A percentile compares a stretch with the other conserved stretches of the same genome.
Evolutionary conservation across 92 coral and sea anemone genomes (phyloP).

Genomic region (Blastomussa wellsi): DNA sequence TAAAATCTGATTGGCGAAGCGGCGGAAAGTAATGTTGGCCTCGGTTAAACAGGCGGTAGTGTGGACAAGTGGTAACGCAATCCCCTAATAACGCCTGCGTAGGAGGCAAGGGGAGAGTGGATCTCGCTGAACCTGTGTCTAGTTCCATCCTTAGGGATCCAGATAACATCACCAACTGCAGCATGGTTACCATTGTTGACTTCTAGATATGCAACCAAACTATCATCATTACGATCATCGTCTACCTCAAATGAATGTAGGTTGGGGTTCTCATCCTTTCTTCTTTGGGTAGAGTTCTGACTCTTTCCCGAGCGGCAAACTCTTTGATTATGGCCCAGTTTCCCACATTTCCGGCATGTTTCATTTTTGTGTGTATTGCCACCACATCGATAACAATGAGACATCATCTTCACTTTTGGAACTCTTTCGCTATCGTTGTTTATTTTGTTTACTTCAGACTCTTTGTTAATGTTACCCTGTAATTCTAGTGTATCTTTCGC

Average conservation of each 20-base stretch:
- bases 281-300: no score
- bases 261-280: no score
- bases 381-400: constrained; percentile 26
- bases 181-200: constrained; percentile 21
- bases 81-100: no score
- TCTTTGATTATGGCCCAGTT: no score
- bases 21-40: no score
- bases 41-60: no score
- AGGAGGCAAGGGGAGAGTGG: constrained; percentile 16
- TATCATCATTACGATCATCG: constrained; percentile 40
- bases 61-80: no score
- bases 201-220: constrained; percentile 22
- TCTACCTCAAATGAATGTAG: constrained; percentile 24
- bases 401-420: not conserved
- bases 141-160: constrained; percentile 55
- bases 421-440: constrained; percentile 6
- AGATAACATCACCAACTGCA: constrained; percentile 24
- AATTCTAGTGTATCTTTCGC: constrained; percentile 45
- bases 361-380: no score
- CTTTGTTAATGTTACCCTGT: constrained; percentile 22
- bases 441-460: constrained; percentile 4
- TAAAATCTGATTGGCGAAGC: no score
- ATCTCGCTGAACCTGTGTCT: constrained; percentile 51
- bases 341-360: no score
- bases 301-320: no score